Conservation (phyloP, 2,113 vertebrate genomes). For the Tyto alba region DNA sequence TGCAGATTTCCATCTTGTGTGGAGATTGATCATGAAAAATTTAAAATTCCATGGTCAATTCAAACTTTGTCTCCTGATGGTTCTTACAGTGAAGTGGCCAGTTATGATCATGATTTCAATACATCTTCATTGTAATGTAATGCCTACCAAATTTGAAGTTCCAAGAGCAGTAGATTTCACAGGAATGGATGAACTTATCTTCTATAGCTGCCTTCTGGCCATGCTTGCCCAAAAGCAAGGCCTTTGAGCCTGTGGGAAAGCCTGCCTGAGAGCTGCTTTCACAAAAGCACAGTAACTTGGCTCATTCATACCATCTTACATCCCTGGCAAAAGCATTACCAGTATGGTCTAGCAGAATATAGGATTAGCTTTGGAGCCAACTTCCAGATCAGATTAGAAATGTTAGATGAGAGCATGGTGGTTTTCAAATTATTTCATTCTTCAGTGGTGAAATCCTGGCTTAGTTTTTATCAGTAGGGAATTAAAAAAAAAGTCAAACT, state of each 20-base stretch:
- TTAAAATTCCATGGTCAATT: not conserved
- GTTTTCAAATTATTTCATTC: not conserved
- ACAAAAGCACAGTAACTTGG: too few relatives aligned
- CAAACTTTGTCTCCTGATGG: not conserved
- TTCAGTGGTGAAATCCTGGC: not conserved
- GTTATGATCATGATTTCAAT: not conserved
- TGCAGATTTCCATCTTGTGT: not conserved
- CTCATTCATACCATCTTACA: not conserved
- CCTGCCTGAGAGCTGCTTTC: not conserved
- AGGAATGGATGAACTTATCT: not conserved
- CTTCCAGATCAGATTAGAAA: not conserved
- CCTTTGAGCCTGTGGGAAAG: not conserved
- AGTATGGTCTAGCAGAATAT: not conserved
- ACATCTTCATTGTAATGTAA: not conserved
- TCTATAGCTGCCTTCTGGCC: not conserved
- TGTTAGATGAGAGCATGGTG: not conserved
- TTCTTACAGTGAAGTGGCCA: not conserved
- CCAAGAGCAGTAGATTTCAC: not conserved
- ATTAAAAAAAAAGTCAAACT: not conserved
- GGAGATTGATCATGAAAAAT: not conserved
- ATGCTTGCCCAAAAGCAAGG: not conserved
- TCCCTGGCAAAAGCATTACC: not conserved
- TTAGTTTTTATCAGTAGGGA: not conserved
- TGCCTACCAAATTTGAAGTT: not conserved
- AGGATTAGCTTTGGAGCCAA: not conserved